A percentile compares a stretch with the other conserved stretches of the same genome.
phyloP scores from a whole-genome alignment of 2,888 invertebrate species.

The Aphodius sticticus region DNA sequence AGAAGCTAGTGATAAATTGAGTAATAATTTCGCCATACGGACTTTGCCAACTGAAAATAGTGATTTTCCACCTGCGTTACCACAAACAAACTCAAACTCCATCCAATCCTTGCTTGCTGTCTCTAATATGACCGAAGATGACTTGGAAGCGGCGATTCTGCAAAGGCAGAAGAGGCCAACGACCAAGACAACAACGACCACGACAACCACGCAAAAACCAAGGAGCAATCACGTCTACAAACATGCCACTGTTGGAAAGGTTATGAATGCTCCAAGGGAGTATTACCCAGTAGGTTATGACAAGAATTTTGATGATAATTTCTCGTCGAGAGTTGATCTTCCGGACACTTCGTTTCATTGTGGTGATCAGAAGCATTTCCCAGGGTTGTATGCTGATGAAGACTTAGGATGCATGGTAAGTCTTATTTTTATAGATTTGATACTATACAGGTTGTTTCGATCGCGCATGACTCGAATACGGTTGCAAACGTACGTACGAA shows the following conservation, averaged over 20 bases:
- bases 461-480: too few relatives aligned
- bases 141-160: constrained; percentile 78
- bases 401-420: constrained; percentile 90
- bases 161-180: constrained; percentile 73
- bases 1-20: constrained; percentile 47
- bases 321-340: constrained; percentile 82
- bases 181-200: constrained; percentile 59
- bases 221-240: constrained; percentile 58
- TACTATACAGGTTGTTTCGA: too few relatives aligned
- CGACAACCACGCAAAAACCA: constrained; percentile 61
- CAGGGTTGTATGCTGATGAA: constrained; percentile 88
- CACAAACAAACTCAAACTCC: constrained; percentile 48
- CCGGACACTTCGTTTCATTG: constrained; percentile 87
- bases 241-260: constrained; percentile 64
- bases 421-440: constrained; percentile 34
- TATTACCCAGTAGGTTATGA: constrained; percentile 90
- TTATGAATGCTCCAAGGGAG: constrained; percentile 90
- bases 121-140: constrained; percentile 81
- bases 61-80: constrained; percentile 42
- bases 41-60: constrained; percentile 50
- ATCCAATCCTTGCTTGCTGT: constrained; percentile 62
- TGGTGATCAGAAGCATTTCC: constrained; percentile 89
- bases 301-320: constrained; percentile 89
- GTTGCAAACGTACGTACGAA: too few relatives aligned
- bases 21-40: constrained; percentile 52